Conservation (phyloP, 2,113 vertebrate genomes). For the Scomber scombrus region DNA sequence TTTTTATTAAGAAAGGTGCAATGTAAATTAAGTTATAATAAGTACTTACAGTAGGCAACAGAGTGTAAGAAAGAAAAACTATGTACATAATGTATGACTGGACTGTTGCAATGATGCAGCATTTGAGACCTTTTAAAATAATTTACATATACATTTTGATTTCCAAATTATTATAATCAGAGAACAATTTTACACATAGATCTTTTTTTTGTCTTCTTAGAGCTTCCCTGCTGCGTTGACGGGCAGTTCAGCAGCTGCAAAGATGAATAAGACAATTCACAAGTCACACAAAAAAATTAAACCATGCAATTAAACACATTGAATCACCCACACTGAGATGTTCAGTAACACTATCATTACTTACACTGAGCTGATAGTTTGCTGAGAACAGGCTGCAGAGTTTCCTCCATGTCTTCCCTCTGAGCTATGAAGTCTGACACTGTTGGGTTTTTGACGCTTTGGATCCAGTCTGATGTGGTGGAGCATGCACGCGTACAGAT, state of each 20-base stretch:
- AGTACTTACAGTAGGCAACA: too few species aligned
- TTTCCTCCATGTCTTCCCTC: conserved; percentile 79
- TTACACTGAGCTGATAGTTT: conserved; percentile 79
- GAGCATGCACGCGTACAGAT: conserved; percentile 71
- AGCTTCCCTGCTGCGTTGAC: not conserved
- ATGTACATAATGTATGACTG: too few species aligned
- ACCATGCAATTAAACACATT: not conserved
- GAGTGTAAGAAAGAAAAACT: too few species aligned
- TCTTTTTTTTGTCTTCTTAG: not conserved
- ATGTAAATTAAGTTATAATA: too few species aligned
- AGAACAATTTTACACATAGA: too few species aligned
- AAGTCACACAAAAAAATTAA: too few species aligned
- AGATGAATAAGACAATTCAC: not conserved
- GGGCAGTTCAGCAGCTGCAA: not conserved
- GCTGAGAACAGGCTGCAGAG: conserved; percentile 76
- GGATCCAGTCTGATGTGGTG: conserved; percentile 84
- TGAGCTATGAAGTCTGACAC: conserved; percentile 82
- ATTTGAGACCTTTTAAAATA: too few species aligned
- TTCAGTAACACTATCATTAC: conserved; percentile 7
- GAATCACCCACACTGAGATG: not conserved
- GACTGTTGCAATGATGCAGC: too few species aligned
- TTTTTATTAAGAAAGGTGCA: too few species aligned
- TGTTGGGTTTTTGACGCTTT: conserved; percentile 72
- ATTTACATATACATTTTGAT: too few species aligned
- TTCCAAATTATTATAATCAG: too few species aligned